These are phyloP conservation scores for Ovibos moschatus DNA, from an alignment of 2,113 vertebrate genomes.

Conservation along the genomic window DNA sequence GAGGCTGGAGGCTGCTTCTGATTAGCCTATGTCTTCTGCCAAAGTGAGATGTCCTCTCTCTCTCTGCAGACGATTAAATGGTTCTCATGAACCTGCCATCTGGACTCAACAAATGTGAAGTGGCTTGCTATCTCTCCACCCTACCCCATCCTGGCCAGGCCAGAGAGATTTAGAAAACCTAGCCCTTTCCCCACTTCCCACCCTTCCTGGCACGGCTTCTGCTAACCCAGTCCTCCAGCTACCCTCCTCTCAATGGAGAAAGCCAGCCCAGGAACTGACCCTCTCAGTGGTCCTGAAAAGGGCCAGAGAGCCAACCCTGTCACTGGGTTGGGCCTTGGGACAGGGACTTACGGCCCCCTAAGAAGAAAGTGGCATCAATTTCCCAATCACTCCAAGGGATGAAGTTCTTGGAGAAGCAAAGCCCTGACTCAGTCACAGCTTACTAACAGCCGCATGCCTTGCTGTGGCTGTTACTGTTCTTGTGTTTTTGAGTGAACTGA, in stretches of 20 bases:
- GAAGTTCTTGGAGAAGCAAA: neutral
- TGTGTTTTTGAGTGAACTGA: neutral
- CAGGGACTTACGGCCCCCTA: neutral
- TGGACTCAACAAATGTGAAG: slow-evolving; percentile 23
- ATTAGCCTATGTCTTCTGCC: slow-evolving; percentile 48
- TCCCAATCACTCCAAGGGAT: neutral
- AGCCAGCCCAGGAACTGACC: neutral
- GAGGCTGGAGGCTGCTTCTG: slow-evolving; percentile 51
- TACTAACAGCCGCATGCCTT: neutral
- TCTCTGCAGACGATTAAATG: slow-evolving; percentile 39
- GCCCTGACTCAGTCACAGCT: neutral
- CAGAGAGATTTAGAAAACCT: neutral
- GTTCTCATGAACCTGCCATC: slow-evolving; percentile 57
- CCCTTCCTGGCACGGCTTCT: neutral
- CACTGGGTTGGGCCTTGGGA: neutral
- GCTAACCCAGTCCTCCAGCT: neutral
- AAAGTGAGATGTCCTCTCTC: slow-evolving; percentile 43
- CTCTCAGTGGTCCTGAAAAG: neutral
- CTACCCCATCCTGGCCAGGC: neutral
- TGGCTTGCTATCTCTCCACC: neutral
- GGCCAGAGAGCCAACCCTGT: neutral
- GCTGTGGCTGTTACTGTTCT: neutral
- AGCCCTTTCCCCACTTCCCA: neutral
- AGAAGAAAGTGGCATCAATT: neutral
- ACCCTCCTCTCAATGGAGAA: neutral